Evolutionary conservation across 2,113 vertebrate species (phyloP).

Genomic region (Salminus brasiliensis): DNA sequence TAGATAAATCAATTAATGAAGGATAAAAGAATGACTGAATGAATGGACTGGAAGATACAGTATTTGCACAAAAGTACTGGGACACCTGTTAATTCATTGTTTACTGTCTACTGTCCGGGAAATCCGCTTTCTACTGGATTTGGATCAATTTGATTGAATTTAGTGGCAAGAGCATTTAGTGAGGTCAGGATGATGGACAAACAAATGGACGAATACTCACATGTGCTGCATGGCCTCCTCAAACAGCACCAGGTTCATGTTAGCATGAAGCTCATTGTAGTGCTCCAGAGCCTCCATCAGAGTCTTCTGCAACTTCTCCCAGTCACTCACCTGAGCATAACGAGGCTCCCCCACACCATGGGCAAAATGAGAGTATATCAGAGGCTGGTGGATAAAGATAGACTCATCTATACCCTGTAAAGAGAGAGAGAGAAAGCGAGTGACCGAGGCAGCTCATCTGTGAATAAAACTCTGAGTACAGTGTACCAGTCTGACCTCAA

Average conservation of each 20-base stretch:
- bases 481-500: slow-evolving; percentile 63
- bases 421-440: neutral
- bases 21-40: neutral
- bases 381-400: slow-evolving; percentile 87
- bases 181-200: too few relatives aligned
- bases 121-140: too few relatives aligned
- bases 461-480: neutral
- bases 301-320: slow-evolving; percentile 88
- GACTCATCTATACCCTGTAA: slow-evolving; percentile 84
- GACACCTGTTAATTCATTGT: too few relatives aligned
- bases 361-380: slow-evolving; percentile 91
- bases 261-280: slow-evolving; percentile 78
- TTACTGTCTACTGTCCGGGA: too few relatives aligned
- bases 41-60: neutral
- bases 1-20: too few relatives aligned
- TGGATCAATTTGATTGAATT: too few relatives aligned
- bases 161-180: too few relatives aligned
- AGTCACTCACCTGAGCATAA: slow-evolving; percentile 84
- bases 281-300: slow-evolving; percentile 82
- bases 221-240: slow-evolving; percentile 74
- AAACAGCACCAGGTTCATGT: slow-evolving; percentile 77
- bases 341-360: slow-evolving; percentile 81
- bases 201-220: slow-evolving; percentile 51
- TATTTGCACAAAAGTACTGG: too few relatives aligned
- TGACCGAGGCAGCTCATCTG: neutral